Percentiles rank a stretch among this genome's conserved stretches.
phyloP scores from a whole-genome alignment of 2,113 vertebrate species.

The Pseudonaja textilis region DNA sequence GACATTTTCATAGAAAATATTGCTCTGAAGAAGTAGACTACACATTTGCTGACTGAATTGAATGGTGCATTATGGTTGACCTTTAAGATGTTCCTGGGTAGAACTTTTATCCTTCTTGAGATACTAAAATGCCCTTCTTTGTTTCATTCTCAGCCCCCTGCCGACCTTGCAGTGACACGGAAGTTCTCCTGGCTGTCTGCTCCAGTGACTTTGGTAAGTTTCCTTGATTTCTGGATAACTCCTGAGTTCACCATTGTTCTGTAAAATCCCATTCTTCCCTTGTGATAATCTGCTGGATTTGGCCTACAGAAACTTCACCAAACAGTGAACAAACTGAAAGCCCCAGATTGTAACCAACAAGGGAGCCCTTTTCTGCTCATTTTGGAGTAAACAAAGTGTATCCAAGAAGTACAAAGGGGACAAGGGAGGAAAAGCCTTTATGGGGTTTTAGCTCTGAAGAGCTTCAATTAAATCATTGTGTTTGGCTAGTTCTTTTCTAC shows the following conservation, averaged over 20 bases:
- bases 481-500: slow-evolving; percentile 1
- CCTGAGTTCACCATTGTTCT: background rate
- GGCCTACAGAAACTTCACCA: background rate
- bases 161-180: slow-evolving; percentile 87
- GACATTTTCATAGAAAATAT: background rate
- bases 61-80: rapidly evolving
- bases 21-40: background rate
- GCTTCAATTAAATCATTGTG: slow-evolving; percentile 1
- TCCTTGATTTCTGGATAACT: rapidly evolving
- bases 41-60: background rate
- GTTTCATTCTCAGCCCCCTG: slow-evolving; percentile 78
- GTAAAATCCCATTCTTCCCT: background rate
- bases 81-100: background rate
- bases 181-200: slow-evolving; percentile 91
- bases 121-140: slow-evolving; percentile 26
- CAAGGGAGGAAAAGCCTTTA: background rate
- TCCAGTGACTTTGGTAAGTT: slow-evolving; percentile 95
- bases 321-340: background rate
- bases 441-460: background rate
- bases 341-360: background rate
- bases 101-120: background rate
- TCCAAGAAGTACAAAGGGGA: background rate
- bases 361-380: background rate
- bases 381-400: background rate
- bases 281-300: background rate